Percentiles rank a stretch among this genome's conserved stretches.
phyloP scores from a whole-genome alignment of 2,797 vertebrate species.

The Sparidentex hasta region DNA sequence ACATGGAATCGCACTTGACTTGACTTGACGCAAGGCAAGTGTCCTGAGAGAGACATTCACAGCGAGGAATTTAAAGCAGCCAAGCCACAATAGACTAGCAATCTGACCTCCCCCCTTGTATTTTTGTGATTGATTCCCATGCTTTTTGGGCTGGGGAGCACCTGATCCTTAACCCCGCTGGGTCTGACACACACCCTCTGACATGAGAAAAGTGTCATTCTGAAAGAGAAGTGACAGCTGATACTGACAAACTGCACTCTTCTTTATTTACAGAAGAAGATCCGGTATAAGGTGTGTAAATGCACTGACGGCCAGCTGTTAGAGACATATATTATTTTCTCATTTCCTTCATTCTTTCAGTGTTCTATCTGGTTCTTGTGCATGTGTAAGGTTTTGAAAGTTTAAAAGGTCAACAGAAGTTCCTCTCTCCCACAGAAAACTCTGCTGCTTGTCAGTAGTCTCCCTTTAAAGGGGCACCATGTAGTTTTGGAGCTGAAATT shows the following conservation, averaged over 20 bases:
- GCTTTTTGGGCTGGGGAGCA: constrained; percentile 23
- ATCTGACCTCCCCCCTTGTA: constrained; percentile 19
- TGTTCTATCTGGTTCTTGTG: too few relatives aligned
- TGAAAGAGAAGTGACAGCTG: constrained; percentile 43
- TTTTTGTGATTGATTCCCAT: constrained; percentile 30
- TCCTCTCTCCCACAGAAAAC: too few relatives aligned
- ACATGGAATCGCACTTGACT: not conserved
- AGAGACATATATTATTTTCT: not conserved
- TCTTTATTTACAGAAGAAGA: constrained; percentile 20
- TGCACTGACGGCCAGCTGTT: constrained; percentile 7
- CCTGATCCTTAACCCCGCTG: constrained; percentile 58
- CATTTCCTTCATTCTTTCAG: too few relatives aligned
- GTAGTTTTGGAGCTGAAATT: too few relatives aligned
- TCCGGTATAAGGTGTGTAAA: not conserved
- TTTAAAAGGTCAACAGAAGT: too few relatives aligned
- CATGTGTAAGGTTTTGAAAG: too few relatives aligned
- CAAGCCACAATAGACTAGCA: constrained; percentile 25
- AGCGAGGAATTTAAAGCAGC: constrained; percentile 45
- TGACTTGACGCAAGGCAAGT: constrained; percentile 22
- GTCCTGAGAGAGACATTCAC: constrained; percentile 16
- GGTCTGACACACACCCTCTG: constrained; percentile 32
- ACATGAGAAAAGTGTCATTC: constrained; percentile 40
- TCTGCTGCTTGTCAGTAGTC: too few relatives aligned
- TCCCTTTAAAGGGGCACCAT: too few relatives aligned
- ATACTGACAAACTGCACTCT: constrained; percentile 34